Base-by-base conservation (phyloP, 2,888 invertebrate genomes). In the Lepidocyrtoides sp. region DNA sequence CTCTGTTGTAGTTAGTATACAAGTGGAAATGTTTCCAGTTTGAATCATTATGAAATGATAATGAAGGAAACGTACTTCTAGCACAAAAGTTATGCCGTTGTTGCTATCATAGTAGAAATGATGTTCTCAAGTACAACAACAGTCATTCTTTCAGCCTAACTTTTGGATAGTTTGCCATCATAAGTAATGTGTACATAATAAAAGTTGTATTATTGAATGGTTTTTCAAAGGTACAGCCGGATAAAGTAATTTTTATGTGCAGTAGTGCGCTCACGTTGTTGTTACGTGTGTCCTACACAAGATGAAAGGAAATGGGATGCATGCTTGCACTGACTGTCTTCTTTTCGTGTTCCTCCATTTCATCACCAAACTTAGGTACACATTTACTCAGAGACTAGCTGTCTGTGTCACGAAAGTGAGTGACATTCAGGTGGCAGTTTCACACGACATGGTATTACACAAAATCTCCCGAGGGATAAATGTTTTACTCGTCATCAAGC, bases 361-460 rank as follows among this genome's bases (percentile, higher is more conserved):
- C 75, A 75, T 41, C 32, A 66, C 32, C 32, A 26, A 57, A 57
- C 57, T 3, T 23, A 1, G 32, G 66, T n/a, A 26, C 17, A 3
- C 26, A 44, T 26, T 51, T 17, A 17, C 54, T 3, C 77, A 2
- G 14, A 51, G 54, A 72, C 54, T 48, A 57, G 51, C 66, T 81
- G 81, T 81, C 60, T 60, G 66, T 60, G 57, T 83, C 83, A 77
- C 84, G 89, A 84, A 66, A 85, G 85, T 91, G 93, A 93, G 92
- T 93, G 93, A 93, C 93, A 93, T 92, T 93, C 93, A 94, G 93
- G 93, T 93, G 94, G 92, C 93, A 92, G 89, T 93, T 94, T 94
- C 93, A 93, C 93, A 94, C 92, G 92, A 92, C 91, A 91, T 92
- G 92, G 87, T 88, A 91, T 93, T 92, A 92, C 92, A 72, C 91